phyloP scores from a whole-genome alignment of 2,113 vertebrate genomes.

The Athene noctua region DNA sequence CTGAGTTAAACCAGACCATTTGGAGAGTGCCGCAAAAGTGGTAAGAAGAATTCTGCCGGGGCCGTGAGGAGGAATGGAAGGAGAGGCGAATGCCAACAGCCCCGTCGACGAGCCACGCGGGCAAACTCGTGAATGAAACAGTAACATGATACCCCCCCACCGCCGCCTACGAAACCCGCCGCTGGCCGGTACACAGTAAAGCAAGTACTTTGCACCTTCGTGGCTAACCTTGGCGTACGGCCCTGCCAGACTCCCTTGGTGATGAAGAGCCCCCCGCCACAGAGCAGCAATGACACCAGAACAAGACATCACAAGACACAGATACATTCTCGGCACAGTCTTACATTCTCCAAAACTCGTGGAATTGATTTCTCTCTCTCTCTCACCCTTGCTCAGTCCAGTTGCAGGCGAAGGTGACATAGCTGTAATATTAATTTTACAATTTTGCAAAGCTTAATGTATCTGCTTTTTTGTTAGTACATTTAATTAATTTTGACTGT shows the following conservation, averaged over 20 bases:
- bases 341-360: slow-evolving; percentile 86
- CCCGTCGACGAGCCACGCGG: accelerated
- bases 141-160: not conserved
- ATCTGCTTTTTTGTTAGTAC: slow-evolving; percentile 62
- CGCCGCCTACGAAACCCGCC: accelerated
- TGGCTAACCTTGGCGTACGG: not conserved
- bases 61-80: not conserved
- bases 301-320: slow-evolving; percentile 75
- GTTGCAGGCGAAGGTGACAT: slow-evolving; percentile 83
- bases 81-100: not conserved
- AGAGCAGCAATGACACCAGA: slow-evolving; percentile 58
- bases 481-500: slow-evolving; percentile 48
- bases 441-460: slow-evolving; percentile 76
- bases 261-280: slow-evolving; percentile 24
- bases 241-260: slow-evolving; percentile 7
- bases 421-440: slow-evolving; percentile 83
- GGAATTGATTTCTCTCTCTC: slow-evolving; percentile 82
- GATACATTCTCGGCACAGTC: slow-evolving; percentile 58
- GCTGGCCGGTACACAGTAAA: not conserved
- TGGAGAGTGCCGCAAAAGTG: not conserved
- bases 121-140: not conserved
- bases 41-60: slow-evolving; percentile 62
- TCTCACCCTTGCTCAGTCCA: slow-evolving; percentile 84
- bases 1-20: not conserved
- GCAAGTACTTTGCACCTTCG: not conserved